Base-by-base conservation (phyloP, 2,888 invertebrate genomes). In the Cordilura impudica region DNA sequence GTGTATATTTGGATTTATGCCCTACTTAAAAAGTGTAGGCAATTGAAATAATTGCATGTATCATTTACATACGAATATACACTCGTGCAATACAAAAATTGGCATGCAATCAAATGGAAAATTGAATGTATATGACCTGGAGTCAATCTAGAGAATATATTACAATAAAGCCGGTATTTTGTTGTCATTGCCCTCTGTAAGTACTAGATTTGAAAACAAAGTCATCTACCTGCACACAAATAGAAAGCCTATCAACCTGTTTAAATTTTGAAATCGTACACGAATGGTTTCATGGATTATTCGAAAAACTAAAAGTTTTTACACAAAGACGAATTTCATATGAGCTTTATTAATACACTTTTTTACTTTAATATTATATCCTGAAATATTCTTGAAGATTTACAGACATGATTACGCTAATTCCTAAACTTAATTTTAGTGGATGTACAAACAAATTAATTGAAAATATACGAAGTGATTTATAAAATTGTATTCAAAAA, bases 111-210 rank as follows among this genome's bases (percentile, higher is more conserved):
- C 56, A 63, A 31, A 54, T 61, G 12, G 71, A 39, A 79, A 79
- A 79, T 79, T 79, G 79, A 79, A 71, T 75, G 71, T 75, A 56
- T 51, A 75, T 71, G 75, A 71, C 67, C 79, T 45, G 51, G 56
- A 79, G 79, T 71, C 66, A 75, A 79, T 71, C 71, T 61, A 45
- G 29, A 45, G 45, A 49, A 69, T 39, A 43, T 4, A 45, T 63
- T 53, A 71, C 60, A 66, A 74, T 69, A 79, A 67, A 67, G 35
- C 71, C 56, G 43, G 75, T 45, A 71, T 66, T 79, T 71, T 60
- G 16, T 74, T 75, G 74, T 67, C 75, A 79, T 71, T 79, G 79
- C 56, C 66, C 79, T 71, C 66, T 63, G 56, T 51, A 31, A 66
- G 66, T 61, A 53, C 43, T 47, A 35, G 47, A 61, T 54, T 49